Evolutionary conservation across 2,113 vertebrate genomes (phyloP), one percentile per base, ranked within the genome.

Genomic region (Phrynosoma blainvillii): DNA sequence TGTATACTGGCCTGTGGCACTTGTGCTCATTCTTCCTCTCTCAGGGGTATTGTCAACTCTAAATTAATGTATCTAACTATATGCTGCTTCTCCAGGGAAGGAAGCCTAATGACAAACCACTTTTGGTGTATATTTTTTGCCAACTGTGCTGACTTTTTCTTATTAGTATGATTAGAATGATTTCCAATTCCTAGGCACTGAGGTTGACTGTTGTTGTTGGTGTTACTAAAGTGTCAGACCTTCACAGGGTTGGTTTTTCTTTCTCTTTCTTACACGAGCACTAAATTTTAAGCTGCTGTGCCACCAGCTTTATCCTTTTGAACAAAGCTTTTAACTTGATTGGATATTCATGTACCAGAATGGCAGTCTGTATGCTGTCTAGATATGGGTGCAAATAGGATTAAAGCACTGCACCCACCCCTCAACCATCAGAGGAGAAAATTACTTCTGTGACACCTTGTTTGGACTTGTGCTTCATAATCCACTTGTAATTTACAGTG

Each of bases 11-110:
- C 95, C 94, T 90, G 87, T 94, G 94, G 94, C 95, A 94, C 91
- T 96, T 93, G 90, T 84, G 56, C 90, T 94, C 90, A 92, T 96
- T 95, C 92, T 91, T 96, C 90, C 95, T 96, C 96, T 95, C 94
- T 93, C 92, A 92, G 6, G 94, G 94, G 95, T 88, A 96, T 96
- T 93, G 93, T 92, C 92, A 90, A 89, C 92, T 94, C 92, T 95
- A 95, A 96, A 96, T 95, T 95, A 94, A 93, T 92, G 83, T 95
- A 88, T 95, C 93, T 94, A 94, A 93, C 95, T 96, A 90, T 95
- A 94, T 95, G 93, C 94, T 87, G 85, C 81, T 94, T 94, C 91
- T 94, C 93, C 89, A 90, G 95, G 95, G 94, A 93, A 91, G 91
- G 66, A 90, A 89, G 83, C 90, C 80, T 79, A 21, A 79, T 88